Base-by-base conservation (phyloP, 2,113 vertebrate genomes). In the Lycaon pictus region DNA sequence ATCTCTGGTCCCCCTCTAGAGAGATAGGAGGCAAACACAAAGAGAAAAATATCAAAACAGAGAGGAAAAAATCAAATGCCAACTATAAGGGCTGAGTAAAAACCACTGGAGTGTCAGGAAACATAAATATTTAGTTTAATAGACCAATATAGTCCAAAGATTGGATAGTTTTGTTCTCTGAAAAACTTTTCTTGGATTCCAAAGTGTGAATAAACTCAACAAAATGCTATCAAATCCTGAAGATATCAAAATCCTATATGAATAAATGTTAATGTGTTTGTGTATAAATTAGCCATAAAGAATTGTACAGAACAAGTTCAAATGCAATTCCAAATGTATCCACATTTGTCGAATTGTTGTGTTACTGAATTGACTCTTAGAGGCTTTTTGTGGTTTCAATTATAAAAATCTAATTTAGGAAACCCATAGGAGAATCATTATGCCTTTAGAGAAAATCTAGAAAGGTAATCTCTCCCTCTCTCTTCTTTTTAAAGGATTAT, bases 241-340 rank as follows among this genome's bases (percentile, higher is more conserved):
- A 56, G 10, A 81, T 95, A 95, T 25, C 27, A 95, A 97, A 87
- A 15, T 77, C 5, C 0, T 89, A 0, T 53, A 65, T 80, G 32
- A 95, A 92, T 74, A 80, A 58, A 72, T 67, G 29, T 35, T 89
- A 79, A 94, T 76, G 32, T 63, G 60, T 58, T 86, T 5, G 81
- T 51, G 7, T 74, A 1, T 62, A 80, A 92, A 92, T 76, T 65
- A 19, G 4, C 11, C 6, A 81, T 29, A 76, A 71, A 71, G 20
- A 89, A 86, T 58, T 79, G 20, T 19, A 93, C 7, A 76, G 51
- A 86, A 65, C 32, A 69, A 35, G 11, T 55, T 71, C 29, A 90
- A 96, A 94, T 72, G 76, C 23, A 87, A 32, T 95, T 93, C 89
- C 27, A 96, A 95, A 80, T 93, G 67, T 15, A 92, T 58, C 23